These are phyloP conservation scores for Mirounga angustirostris DNA, from an alignment of 2,113 vertebrate genomes.

Conservation along the genomic window DNA sequence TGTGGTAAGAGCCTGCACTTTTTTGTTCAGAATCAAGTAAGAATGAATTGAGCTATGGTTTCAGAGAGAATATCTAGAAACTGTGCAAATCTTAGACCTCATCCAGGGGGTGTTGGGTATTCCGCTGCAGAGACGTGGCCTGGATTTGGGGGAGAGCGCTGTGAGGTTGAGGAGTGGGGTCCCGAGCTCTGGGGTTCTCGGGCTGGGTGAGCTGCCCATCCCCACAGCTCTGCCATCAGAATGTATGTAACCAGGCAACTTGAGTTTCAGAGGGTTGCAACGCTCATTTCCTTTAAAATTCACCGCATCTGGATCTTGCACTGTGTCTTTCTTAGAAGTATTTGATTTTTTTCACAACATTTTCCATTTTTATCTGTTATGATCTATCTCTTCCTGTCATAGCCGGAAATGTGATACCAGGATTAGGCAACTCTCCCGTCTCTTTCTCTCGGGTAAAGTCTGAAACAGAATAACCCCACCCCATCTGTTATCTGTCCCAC, in stretches of 20 bases:
- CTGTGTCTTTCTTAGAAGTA: conserved; percentile 85
- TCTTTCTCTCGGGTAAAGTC: conserved; percentile 67
- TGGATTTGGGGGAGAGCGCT: not conserved
- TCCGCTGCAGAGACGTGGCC: fast-evolving
- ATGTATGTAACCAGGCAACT: not conserved
- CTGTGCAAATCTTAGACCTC: not conserved
- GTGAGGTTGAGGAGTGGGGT: fast-evolving
- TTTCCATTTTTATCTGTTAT: conserved; percentile 83
- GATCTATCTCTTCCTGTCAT: conserved; percentile 86
- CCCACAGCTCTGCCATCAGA: fast-evolving
- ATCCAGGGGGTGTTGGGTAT: not conserved
- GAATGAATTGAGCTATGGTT: not conserved
- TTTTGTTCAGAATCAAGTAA: not conserved
- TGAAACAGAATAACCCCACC: not conserved
- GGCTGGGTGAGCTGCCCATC: not conserved
- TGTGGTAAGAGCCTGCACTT: not conserved
- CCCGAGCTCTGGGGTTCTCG: not conserved
- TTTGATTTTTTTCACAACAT: conserved; percentile 76
- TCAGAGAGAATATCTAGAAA: not conserved
- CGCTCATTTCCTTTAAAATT: conserved; percentile 79
- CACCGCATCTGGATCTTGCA: conserved; percentile 73
- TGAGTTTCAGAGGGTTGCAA: conserved; percentile 64
- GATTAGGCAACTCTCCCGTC: conserved; percentile 75
- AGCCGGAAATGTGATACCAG: conserved; percentile 81
- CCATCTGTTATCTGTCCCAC: conserved; percentile 39